phyloP scores from a whole-genome alignment of 2,888 invertebrate species.

The Phytoseiulus persimilis region DNA sequence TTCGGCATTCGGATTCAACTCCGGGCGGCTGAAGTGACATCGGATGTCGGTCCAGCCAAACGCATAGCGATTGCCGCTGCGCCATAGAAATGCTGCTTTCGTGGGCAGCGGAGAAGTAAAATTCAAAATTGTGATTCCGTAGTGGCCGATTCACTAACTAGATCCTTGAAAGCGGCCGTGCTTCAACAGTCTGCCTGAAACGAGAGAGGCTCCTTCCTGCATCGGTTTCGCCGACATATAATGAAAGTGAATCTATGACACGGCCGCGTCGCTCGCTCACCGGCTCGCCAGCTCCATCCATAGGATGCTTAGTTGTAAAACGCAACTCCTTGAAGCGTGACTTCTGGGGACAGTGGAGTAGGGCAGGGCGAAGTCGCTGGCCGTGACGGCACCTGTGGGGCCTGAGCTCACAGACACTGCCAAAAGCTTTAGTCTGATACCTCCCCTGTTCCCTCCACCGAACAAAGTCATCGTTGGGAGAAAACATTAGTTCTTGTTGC shows the following conservation, averaged over 20 bases:
- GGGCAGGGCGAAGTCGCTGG: background rate
- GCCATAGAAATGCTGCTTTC: background rate
- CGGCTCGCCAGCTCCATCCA: background rate
- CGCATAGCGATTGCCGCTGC: background rate
- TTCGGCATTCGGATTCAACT: background rate
- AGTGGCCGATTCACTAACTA: background rate
- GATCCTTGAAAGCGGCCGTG: background rate
- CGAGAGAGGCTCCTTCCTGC: background rate
- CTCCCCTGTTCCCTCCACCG: background rate
- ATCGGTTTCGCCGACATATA: background rate
- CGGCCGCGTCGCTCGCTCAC: background rate
- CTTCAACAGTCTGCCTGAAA: background rate
- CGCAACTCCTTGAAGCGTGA: background rate
- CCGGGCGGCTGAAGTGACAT: background rate
- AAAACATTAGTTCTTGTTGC: too few species aligned
- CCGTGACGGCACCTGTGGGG: conserved; percentile 5
- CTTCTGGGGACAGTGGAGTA: conserved; percentile 5
- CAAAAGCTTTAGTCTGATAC: background rate
- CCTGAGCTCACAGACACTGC: background rate
- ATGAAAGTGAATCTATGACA: background rate
- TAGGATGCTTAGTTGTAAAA: background rate
- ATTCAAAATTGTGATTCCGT: background rate
- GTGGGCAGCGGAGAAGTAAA: background rate
- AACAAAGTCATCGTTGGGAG: background rate
- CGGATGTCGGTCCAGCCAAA: background rate